Percentiles rank a stretch among this genome's conserved stretches.
Conservation (phyloP, 1,140 invertebrate species). For the Littorina saxatilis region DNA sequence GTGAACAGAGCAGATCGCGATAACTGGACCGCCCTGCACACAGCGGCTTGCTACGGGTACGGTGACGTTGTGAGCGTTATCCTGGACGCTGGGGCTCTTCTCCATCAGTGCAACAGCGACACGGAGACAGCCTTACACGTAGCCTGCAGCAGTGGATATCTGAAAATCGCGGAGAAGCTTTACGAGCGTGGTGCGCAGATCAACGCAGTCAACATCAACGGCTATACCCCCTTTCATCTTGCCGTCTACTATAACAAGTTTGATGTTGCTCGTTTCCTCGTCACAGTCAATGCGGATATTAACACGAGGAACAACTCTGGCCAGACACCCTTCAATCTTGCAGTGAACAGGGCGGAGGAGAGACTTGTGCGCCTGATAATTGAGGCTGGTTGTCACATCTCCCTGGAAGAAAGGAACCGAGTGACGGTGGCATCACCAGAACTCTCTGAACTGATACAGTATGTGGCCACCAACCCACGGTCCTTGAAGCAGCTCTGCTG, state of each 20-base stretch:
- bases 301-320: constrained; percentile 46
- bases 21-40: constrained; percentile 68
- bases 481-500: constrained; percentile 23
- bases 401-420: constrained; percentile 36
- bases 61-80: constrained; percentile 54
- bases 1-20: constrained; percentile 59
- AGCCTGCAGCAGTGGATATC: constrained; percentile 59
- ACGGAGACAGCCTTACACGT: constrained; percentile 65
- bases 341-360: constrained; percentile 49
- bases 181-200: constrained; percentile 48
- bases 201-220: constrained; percentile 57
- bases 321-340: constrained; percentile 56
- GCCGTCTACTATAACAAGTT: constrained; percentile 62
- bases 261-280: constrained; percentile 57
- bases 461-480: constrained; percentile 28
- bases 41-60: constrained; percentile 68
- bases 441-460: constrained; percentile 5
- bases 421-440: constrained; percentile 36
- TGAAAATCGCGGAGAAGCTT: constrained; percentile 55
- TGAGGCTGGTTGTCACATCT: constrained; percentile 57
- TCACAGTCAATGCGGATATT: constrained; percentile 58
- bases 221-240: constrained; percentile 66
- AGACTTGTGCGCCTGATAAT: constrained; percentile 49
- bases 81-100: constrained; percentile 50
- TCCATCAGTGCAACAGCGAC: constrained; percentile 55